These are phyloP conservation scores for Alviniconcha strummeri DNA, from an alignment of 2,888 invertebrate species.

Conservation along the genomic window DNA sequence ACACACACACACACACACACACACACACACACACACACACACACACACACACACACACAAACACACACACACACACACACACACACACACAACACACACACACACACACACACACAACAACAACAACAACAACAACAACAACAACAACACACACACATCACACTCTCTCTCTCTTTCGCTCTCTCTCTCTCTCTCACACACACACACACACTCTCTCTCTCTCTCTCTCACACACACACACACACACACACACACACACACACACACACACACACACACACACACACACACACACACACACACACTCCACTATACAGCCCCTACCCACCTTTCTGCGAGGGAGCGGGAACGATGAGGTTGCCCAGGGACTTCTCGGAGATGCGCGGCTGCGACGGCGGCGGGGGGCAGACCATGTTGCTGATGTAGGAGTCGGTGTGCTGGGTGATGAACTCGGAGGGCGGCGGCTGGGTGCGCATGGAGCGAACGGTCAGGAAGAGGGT, in stretches of 20 bases:
- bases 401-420: slow-evolving; percentile 95
- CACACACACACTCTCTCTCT: no score
- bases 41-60: no score
- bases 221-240: not conserved
- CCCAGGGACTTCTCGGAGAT: slow-evolving; percentile 89
- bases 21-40: not conserved
- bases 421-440: slow-evolving; percentile 96
- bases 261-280: not conserved
- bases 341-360: slow-evolving; percentile 96
- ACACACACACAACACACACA: not conserved
- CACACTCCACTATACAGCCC: not conserved
- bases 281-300: not conserved
- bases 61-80: no score
- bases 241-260: not conserved
- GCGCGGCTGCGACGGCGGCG: slow-evolving; percentile 84
- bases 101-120: no score
- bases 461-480: slow-evolving; percentile 84
- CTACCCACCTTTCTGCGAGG: slow-evolving; percentile 69
- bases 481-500: slow-evolving; percentile 98
- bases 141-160: no score
- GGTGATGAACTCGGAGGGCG: slow-evolving; percentile 72
- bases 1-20: slow-evolving; percentile 9
- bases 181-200: no score
- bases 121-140: no score
- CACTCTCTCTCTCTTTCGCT: no score